Base-by-base conservation (phyloP, 2,888 invertebrate species). In the Andrena hattorfiana region DNA sequence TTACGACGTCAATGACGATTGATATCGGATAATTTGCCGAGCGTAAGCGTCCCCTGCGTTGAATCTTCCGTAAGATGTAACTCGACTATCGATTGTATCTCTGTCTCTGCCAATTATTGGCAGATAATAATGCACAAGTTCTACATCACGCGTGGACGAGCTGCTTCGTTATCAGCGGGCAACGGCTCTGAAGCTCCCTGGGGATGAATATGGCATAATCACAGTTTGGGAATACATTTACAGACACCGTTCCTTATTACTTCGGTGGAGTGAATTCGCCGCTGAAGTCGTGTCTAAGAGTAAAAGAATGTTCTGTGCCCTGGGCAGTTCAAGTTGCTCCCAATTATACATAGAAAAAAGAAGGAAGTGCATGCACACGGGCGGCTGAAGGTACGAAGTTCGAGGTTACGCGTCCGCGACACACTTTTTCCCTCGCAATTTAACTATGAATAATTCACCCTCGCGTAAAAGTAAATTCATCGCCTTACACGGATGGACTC, bases 361-460 rank as follows among this genome's bases (percentile, higher is more conserved):
- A 13, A 8, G 6, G 20, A 32, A 30, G 26, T 6, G 16, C 16
- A 16, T 42, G 42, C 23, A 28, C 16, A 10, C 28, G 2, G 28
- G 3, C 26, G 6, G n/a, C 5, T 1, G 16, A 2, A 20, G 10
- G 13, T 13, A 8, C 20, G 28, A 67, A 56, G 66, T 76, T 80
- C 67, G 35, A 48, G 49, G 42, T 77, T 16, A 49, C 13, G 26
- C n/a, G 35, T n/a, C 42, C 26, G 64, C 10, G 64, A 49, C 56
- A 56, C 49, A 35, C 30, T 75, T 71, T 62, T 28, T 56, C 60
- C 32, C 23, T 49, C 26, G 74, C 76, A 49, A 62, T 81, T 81
- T 79, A 69, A 72, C 63, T 42, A 77, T 70, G 80, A 83, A 85
- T 80, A 85, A 85, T 83, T 85, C 75, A 77, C 56, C n/a, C 26